phyloP scores from a whole-genome alignment of 2,113 vertebrate species.

The Galbula dea region DNA sequence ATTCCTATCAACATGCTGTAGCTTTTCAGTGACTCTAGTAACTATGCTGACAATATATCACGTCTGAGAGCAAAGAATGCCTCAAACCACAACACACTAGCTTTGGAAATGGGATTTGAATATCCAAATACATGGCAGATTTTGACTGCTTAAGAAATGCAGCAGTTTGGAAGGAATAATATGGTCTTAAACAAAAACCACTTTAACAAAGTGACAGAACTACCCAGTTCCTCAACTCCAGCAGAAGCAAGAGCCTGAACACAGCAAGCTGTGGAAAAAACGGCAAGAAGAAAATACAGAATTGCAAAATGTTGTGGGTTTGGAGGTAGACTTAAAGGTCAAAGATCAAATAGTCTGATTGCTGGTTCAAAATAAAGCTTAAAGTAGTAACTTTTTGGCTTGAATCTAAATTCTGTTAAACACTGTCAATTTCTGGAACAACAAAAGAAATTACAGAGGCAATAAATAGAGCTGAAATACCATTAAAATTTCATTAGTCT shows the following conservation, averaged over 20 bases:
- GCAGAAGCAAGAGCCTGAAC: not conserved
- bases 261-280: not conserved
- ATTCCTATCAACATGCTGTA: not conserved
- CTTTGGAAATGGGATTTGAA: not conserved
- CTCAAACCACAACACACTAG: not conserved
- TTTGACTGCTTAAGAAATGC: not conserved
- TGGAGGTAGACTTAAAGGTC: no score
- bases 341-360: not conserved
- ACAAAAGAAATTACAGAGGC: not conserved
- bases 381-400: not conserved
- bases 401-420: not conserved
- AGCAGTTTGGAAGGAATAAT: not conserved
- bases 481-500: conserved; percentile 34
- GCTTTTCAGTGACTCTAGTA: not conserved
- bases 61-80: not conserved
- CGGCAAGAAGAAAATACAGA: no score
- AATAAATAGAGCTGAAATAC: conserved; percentile 1
- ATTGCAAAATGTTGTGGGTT: no score
- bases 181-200: not conserved
- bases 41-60: not conserved
- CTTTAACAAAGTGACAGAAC: not conserved
- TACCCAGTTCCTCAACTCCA: not conserved
- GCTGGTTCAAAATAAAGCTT: not conserved
- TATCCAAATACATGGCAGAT: not conserved
- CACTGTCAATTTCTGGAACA: not conserved